phyloP scores from a whole-genome alignment of 2,113 vertebrate genomes.

The Poicephalus meyeri region DNA sequence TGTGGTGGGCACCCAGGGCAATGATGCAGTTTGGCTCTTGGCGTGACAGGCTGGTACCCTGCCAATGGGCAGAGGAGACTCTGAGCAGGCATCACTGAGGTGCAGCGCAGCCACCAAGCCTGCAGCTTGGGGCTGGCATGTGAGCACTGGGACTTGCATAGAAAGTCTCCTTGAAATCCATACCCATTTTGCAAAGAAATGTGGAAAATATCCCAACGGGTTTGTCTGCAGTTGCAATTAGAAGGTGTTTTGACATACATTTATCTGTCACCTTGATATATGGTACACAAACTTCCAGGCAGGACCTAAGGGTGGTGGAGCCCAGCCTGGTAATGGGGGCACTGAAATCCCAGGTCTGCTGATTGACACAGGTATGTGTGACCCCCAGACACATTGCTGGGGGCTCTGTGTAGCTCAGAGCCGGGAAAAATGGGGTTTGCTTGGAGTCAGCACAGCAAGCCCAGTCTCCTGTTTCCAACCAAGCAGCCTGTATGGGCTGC shows the following conservation, averaged over 20 bases:
- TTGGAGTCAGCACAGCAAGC: not conserved
- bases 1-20: not conserved
- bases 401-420: not conserved
- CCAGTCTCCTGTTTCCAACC: not conserved
- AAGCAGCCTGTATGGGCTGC: not conserved
- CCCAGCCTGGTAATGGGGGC: not conserved
- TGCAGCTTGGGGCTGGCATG: not conserved
- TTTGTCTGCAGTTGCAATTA: not conserved
- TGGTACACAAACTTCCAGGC: not conserved
- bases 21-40: not conserved
- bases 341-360: not conserved
- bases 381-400: not conserved
- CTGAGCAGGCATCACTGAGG: not conserved
- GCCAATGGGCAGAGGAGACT: not conserved
- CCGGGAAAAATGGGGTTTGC: not conserved
- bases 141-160: not conserved
- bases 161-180: not conserved
- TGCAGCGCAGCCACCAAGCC: not conserved
- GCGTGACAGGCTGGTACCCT: not conserved
- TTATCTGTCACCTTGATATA: too few species aligned
- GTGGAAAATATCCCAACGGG: fast-evolving
- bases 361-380: not conserved
- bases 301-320: not conserved
- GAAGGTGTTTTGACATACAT: not conserved
- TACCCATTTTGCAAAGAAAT: not conserved